Evolutionary conservation across 2,113 vertebrate species (phyloP).

Genomic region (Eulemur rufifrons): DNA sequence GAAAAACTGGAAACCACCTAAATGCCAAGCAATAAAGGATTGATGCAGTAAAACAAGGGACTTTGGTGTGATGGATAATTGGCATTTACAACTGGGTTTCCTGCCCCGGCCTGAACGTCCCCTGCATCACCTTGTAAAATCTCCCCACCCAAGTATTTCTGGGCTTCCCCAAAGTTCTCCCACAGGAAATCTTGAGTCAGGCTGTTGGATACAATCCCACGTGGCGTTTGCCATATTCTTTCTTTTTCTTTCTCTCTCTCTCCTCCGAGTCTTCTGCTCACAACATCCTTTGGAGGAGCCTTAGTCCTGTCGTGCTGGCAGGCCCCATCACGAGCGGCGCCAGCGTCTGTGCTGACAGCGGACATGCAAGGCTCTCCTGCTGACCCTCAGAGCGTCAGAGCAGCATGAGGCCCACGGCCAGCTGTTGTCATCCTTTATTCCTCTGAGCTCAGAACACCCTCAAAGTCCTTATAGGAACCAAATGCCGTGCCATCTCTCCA

Average conservation of each 20-base stretch:
- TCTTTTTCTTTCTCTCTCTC: background rate
- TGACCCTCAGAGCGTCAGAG: background rate
- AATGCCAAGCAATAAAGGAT: background rate
- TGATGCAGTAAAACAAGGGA: background rate
- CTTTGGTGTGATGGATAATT: background rate
- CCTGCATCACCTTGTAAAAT: background rate
- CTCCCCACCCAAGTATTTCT: background rate
- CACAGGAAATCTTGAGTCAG: background rate
- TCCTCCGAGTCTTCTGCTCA: background rate
- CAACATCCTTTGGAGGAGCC: background rate
- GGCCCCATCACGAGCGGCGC: background rate
- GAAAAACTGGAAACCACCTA: background rate
- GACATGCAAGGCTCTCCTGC: background rate
- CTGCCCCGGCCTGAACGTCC: background rate
- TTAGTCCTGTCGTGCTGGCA: background rate
- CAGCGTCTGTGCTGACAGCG: background rate
- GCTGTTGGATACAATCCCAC: background rate
- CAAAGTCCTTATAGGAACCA: background rate
- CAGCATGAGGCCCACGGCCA: background rate
- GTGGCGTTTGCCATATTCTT: background rate
- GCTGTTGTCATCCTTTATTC: background rate
- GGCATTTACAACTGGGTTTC: background rate
- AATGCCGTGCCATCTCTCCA: too few species aligned
- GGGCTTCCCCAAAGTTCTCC: background rate
- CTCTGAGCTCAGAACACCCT: background rate